These are phyloP conservation scores for Gortyna flavago DNA, from an alignment of 2,888 invertebrate genomes.

Conservation along the genomic window DNA sequence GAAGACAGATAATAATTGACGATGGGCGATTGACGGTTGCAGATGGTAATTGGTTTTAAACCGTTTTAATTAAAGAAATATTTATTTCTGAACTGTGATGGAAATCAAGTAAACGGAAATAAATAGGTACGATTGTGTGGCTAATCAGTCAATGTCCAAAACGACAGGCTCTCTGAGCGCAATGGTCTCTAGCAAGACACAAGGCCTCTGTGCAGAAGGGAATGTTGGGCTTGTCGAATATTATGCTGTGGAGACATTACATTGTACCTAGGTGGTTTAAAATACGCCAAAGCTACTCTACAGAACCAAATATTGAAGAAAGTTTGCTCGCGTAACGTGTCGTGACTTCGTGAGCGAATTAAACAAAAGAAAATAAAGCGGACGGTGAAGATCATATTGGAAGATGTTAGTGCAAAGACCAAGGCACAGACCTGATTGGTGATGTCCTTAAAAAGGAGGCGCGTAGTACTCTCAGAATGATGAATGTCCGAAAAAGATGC, in stretches of 20 bases:
- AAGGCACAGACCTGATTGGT: neutral
- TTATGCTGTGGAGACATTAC: neutral
- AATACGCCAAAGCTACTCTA: neutral
- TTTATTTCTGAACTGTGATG: too few relatives aligned
- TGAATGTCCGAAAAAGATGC: neutral
- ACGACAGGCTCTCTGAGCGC: neutral
- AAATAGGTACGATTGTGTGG: neutral
- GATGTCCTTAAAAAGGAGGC: neutral
- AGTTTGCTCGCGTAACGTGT: neutral
- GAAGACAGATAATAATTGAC: neutral
- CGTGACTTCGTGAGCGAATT: neutral
- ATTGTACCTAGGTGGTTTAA: neutral
- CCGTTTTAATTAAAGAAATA: neutral
- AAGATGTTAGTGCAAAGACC: neutral
- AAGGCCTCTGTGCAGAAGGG: neutral
- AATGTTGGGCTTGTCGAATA: neutral
- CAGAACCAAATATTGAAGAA: neutral
- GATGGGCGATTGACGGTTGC: too few relatives aligned
- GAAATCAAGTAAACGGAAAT: neutral
- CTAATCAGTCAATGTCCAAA: neutral
- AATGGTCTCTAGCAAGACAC: neutral
- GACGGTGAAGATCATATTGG: neutral
- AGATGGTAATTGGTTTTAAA: neutral
- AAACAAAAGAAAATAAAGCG: neutral
- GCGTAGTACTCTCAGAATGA: neutral